phyloP scores from a whole-genome alignment of 92 coral and sea anemone species.

The Actinostola sp. region DNA sequence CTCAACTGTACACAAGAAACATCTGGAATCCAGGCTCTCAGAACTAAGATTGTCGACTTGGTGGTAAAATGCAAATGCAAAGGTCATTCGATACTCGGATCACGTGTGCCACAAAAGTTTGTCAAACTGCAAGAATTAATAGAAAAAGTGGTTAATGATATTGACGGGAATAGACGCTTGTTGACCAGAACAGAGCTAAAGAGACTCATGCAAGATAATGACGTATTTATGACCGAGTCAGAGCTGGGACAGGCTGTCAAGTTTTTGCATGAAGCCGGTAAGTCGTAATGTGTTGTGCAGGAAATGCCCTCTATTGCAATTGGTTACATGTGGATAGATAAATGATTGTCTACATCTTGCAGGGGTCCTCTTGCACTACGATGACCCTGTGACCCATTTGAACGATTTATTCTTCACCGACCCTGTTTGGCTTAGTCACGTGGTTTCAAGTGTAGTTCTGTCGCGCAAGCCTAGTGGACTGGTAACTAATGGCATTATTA shows the following conservation, averaged over 20 bases:
- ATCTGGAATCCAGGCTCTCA: slow-evolving; percentile 67
- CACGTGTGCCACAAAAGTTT: slow-evolving; percentile 81
- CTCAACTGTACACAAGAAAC: slow-evolving; percentile 78
- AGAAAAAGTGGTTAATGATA: slow-evolving; percentile 16
- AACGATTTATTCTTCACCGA: slow-evolving; percentile 77
- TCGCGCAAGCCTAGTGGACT: slow-evolving; percentile 36
- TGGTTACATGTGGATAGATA: not conserved
- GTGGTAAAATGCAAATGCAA: slow-evolving; percentile 80
- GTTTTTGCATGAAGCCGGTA: slow-evolving; percentile 91
- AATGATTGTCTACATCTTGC: not conserved
- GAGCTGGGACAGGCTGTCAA: slow-evolving; percentile 90
- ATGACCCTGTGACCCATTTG: slow-evolving; percentile 84
- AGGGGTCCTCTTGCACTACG: slow-evolving; percentile 88
- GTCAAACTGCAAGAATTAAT: slow-evolving; percentile 71
- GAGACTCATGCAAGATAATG: slow-evolving; percentile 71
- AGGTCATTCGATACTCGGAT: slow-evolving; percentile 73
- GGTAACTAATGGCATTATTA: slow-evolving; percentile 60
- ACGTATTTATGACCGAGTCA: slow-evolving; percentile 58
- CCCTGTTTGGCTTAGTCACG: slow-evolving; percentile 84
- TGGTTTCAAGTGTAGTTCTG: slow-evolving; percentile 66
- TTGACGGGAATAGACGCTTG: slow-evolving; percentile 40
- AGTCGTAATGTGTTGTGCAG: not conserved
- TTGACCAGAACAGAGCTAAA: slow-evolving; percentile 50
- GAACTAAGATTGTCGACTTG: slow-evolving; percentile 69
- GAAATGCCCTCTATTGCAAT: not conserved